A percentile compares a stretch with the other conserved stretches of the same genome.
Conservation (phyloP, 2,888 invertebrate genomes). For the Dioctria rufipes region DNA sequence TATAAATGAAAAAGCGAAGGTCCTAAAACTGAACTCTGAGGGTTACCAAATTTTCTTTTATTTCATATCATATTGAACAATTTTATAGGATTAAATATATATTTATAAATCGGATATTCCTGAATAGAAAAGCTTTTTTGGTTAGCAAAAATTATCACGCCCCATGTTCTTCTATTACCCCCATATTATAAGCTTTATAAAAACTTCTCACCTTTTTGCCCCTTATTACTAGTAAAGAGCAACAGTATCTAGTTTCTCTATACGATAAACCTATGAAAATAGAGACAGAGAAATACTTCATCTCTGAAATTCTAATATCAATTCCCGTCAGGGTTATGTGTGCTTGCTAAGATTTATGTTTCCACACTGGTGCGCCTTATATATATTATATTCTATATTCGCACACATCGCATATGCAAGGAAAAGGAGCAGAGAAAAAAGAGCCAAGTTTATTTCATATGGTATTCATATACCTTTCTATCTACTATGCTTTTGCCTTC, state of each 20-base stretch:
- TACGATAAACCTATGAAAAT: constrained; percentile 16
- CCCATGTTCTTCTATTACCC: background rate
- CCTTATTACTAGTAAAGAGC: background rate
- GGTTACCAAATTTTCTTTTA: no score
- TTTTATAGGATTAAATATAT: no score
- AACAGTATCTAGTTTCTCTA: constrained; percentile 31
- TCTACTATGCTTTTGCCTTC: no score
- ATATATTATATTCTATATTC: background rate
- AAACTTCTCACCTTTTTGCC: background rate
- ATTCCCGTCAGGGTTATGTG: constrained; percentile 44
- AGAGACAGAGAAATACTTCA: background rate
- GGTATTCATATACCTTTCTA: background rate
- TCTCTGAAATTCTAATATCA: constrained; percentile 29
- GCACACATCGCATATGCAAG: background rate
- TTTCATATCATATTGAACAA: no score
- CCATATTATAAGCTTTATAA: background rate
- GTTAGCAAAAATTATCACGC: background rate
- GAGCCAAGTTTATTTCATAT: background rate
- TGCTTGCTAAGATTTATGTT: constrained; percentile 44
- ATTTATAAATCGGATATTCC: no score
- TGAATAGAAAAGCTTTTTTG: no score
- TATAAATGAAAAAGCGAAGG: no score
- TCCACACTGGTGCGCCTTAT: background rate
- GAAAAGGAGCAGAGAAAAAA: background rate
- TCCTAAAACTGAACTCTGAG: no score